Base-by-base conservation (phyloP, 1,140 invertebrate species). In the Arctopsyche grandis region DNA sequence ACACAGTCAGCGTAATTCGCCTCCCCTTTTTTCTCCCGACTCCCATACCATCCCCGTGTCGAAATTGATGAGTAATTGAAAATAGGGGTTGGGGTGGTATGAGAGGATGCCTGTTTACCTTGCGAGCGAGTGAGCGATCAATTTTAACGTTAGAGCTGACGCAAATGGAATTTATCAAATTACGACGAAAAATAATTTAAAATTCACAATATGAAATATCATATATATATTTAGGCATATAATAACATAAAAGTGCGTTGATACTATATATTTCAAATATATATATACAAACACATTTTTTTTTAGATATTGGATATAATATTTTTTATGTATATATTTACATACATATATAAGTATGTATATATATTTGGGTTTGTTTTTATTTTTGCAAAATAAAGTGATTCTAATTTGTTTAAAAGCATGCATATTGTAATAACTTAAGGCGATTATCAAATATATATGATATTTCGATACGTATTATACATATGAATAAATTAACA, bases 1-100 rank as follows among this genome's bases (percentile, higher is more conserved):
- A 29, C 21, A 12, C 24, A 29, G 63, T 66, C 63, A 66, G 63
- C 63, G 5, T 24, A 66, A 66, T 66, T 66, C 56, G 56, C 56
- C 29, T 38, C 29, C 7, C 1, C 29, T 38, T 4, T 7, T 7
- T 4, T 12, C 16, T 10, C 12, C 48, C 48, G 4, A 16, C 12
- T 12, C 16, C 12, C 48, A 1, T 38, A 21, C 56, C 48, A 1
- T 38, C 5, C 56, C 21, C 56, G 16, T 60, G 19, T 66, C 22
- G 24, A 66, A 66, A 66, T 66, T 66, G 63, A 66, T 66, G 63
- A 66, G 63, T 66, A 66, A 66, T 66, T 66, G 63, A 29, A 66
- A 66, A 66, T 14, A 12, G 48, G 9, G 63, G 63, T 9, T 26
- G 24, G 3, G 10, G 12, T 52, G 48, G 16, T 16, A 10, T 16